These are phyloP conservation scores for Suricata suricatta DNA, from an alignment of 2,113 vertebrate genomes.

Conservation along the genomic window DNA sequence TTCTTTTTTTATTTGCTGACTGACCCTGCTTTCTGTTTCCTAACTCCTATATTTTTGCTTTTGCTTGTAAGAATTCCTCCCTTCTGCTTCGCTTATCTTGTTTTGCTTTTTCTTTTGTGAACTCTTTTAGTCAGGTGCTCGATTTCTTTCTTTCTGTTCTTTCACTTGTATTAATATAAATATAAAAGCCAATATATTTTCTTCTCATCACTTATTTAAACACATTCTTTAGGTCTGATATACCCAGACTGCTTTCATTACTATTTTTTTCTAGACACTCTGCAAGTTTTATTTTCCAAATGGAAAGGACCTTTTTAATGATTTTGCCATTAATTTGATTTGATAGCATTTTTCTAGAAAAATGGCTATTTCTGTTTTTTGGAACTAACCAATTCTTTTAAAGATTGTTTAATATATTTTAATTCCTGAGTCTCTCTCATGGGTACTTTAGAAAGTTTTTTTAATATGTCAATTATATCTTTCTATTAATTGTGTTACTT, in stretches of 20 bases:
- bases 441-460: not conserved
- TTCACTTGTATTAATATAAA: not conserved
- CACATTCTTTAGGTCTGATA: not conserved
- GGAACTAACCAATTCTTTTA: not conserved
- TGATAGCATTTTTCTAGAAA: not conserved
- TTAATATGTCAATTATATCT: not conserved
- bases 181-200: not conserved
- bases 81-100: not conserved
- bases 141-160: not conserved
- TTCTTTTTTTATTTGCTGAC: not conserved
- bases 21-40: not conserved
- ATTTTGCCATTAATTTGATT: not conserved
- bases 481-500: not conserved
- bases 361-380: not conserved
- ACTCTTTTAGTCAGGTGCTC: not conserved
- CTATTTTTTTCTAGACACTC: not conserved
- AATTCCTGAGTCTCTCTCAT: not conserved
- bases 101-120: not conserved
- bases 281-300: slow-evolving; percentile 2
- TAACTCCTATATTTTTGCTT: not conserved
- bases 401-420: not conserved
- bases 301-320: not conserved
- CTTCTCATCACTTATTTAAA: not conserved
- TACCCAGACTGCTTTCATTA: not conserved
- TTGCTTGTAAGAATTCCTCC: not conserved